Conservation (phyloP, 2,888 invertebrate species). For the Epinotia demarniana region DNA sequence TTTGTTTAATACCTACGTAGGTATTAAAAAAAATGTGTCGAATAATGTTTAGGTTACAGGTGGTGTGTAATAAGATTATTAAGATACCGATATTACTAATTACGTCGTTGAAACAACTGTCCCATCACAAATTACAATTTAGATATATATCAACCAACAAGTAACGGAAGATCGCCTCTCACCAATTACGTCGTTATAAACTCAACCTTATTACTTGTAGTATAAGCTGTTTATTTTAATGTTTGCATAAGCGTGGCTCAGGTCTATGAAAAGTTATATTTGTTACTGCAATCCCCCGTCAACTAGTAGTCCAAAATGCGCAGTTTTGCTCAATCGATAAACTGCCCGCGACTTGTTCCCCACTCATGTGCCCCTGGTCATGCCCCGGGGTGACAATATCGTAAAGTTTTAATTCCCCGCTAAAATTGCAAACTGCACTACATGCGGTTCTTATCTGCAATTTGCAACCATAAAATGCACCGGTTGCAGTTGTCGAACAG, state of each 20-base stretch:
- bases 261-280: not conserved
- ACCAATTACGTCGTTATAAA: not conserved
- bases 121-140: conserved; percentile 19
- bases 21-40: not conserved
- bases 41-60: conserved; percentile 13
- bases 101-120: conserved; percentile 12
- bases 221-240: not conserved
- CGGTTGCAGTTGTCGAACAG: conserved; percentile 33
- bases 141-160: conserved; percentile 9
- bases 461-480: conserved; percentile 42
- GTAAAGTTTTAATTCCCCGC: conserved; percentile 29
- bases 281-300: not conserved
- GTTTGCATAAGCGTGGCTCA: not conserved
- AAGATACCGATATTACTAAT: conserved; percentile 8
- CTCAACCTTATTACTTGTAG: not conserved
- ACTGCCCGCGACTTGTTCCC: conserved; percentile 1
- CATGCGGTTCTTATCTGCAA: conserved; percentile 33
- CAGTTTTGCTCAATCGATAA: conserved; percentile 30
- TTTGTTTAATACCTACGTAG: no score
- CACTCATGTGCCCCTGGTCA: conserved; percentile 31
- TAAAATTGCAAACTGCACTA: conserved; percentile 37
- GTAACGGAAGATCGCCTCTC: not conserved
- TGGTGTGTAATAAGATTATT: not conserved
- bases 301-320: conserved; percentile 17
- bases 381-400: conserved; percentile 28